These are phyloP conservation scores for Lithophane ornitopus DNA, from an alignment of 2,888 invertebrate species.

Conservation along the genomic window DNA sequence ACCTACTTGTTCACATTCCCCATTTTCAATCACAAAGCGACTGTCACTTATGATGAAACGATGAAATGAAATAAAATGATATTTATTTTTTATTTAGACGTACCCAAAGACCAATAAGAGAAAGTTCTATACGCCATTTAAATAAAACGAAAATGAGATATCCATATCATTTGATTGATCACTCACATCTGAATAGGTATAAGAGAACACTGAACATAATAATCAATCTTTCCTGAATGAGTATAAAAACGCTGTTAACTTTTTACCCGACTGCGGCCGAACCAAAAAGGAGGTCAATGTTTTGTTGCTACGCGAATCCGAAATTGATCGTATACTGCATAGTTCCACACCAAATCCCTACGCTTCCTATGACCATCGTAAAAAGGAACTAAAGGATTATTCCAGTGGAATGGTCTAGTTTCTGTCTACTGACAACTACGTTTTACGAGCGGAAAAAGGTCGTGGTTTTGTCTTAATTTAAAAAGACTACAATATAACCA, in stretches of 20 bases:
- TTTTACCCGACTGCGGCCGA: background rate
- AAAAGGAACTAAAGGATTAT: conserved; percentile 50
- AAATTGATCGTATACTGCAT: conserved; percentile 16
- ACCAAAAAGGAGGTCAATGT: conserved; percentile 14
- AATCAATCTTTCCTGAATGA: conserved; percentile 38
- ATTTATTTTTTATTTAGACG: conserved; percentile 6
- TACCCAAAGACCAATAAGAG: conserved; percentile 29
- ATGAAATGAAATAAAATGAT: background rate
- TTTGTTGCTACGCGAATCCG: conserved; percentile 36
- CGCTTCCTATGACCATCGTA: conserved; percentile 47
- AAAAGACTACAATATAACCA: conserved; percentile 5
- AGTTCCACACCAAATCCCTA: conserved; percentile 35
- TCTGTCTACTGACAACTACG: conserved; percentile 39
- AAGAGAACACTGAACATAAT: conserved; percentile 9
- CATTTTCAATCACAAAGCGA: conserved; percentile 21
- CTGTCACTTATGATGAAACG: background rate
- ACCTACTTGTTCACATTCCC: background rate
- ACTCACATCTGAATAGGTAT: conserved; percentile 12
- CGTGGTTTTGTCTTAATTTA: conserved; percentile 25
- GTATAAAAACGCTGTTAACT: conserved; percentile 25
- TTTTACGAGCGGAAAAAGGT: conserved; percentile 42
- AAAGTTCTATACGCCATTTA: conserved; percentile 47
- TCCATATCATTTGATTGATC: conserved; percentile 46
- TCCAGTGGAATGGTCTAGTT: conserved; percentile 39
- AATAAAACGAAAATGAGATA: conserved; percentile 45